Base-by-base conservation (phyloP, 1,140 invertebrate genomes). In the Penaeus vannamei region DNA sequence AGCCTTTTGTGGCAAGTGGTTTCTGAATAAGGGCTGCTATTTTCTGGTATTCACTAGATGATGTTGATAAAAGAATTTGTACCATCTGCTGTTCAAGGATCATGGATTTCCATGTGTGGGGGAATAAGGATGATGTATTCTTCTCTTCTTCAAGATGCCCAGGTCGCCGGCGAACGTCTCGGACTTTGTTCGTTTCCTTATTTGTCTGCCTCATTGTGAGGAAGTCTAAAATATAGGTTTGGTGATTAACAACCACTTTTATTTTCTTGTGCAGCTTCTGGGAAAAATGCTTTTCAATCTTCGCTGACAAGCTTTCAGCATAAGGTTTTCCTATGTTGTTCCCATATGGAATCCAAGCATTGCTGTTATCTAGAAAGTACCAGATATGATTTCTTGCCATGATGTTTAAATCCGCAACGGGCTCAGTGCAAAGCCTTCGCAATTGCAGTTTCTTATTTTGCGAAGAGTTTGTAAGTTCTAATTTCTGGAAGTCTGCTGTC, bases 241-340 rank as follows among this genome's bases (percentile, higher is more conserved):
- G 79, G 26, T 64, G 42, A 22, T 59, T 36, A n/a, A 53, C 61
- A n/a, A 32, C 61, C 23, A 89, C 79, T 22, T 20, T 64, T 29
- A 84, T n/a, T 26, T 59, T 69, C 29, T 12, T 1, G 2, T 14
- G 20, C n/a, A 60, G 82, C n/a, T 53, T 79, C 46, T 84, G 69
- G 5, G 60, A 46, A n/a, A 61, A 89, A 36, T 89, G 87, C 2
- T 72, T 84, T 36, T 89, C 87, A 22, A 89, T 89, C 19, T 89
- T 61, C 26, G 60, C 60, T 59, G 87, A 89, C 23, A 83, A 17
- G 84, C 22, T 23, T 26, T 79, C 23, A 82, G 84, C 10, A 79
- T 59, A 22, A 77, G 69, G 3, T 69, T 46, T 23, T 69, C 64
- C 60, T 79, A 2, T 29, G 69, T 81, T 53, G n/a, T 85, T 36